phyloP scores from a whole-genome alignment of 2,797 vertebrate genomes.

The Limosa lapponica region DNA sequence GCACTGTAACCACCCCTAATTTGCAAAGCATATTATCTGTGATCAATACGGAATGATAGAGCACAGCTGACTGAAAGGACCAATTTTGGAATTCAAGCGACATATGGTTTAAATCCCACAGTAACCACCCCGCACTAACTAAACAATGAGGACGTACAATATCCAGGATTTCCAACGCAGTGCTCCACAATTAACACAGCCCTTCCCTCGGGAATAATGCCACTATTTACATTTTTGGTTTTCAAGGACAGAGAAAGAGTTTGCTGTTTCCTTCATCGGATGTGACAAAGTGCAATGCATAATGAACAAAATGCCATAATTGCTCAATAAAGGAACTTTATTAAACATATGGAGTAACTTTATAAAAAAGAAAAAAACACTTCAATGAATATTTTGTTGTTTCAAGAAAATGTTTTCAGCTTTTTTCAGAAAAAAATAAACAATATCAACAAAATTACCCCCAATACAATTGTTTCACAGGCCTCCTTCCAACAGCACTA shows the following conservation, averaged over 20 bases:
- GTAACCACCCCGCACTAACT: slow-evolving; percentile 41
- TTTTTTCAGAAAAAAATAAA: slow-evolving; percentile 53
- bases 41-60: slow-evolving; percentile 64
- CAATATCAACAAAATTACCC: slow-evolving; percentile 8
- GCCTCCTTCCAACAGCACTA: slow-evolving; percentile 26
- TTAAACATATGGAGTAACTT: slow-evolving; percentile 70
- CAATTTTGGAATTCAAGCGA: slow-evolving; percentile 66
- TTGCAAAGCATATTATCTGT: slow-evolving; percentile 74
- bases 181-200: slow-evolving; percentile 59
- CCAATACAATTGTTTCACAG: slow-evolving; percentile 47
- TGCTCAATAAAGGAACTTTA: slow-evolving; percentile 75
- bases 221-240: slow-evolving; percentile 72
- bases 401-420: slow-evolving; percentile 14
- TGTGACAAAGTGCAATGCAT: slow-evolving; percentile 73
- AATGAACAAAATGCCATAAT: slow-evolving; percentile 78
- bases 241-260: slow-evolving; percentile 51
- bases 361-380: slow-evolving; percentile 8
- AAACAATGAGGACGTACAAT: slow-evolving; percentile 66
- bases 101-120: slow-evolving; percentile 75
- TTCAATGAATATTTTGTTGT: slow-evolving; percentile 62
- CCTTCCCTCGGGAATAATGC: slow-evolving; percentile 44
- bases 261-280: slow-evolving; percentile 58
- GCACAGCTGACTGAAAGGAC: slow-evolving; percentile 54
- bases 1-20: slow-evolving; percentile 74
- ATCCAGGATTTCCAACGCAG: slow-evolving; percentile 58